Conservation (phyloP, 2,797 vertebrate genomes). For the Scleropages formosus region DNA sequence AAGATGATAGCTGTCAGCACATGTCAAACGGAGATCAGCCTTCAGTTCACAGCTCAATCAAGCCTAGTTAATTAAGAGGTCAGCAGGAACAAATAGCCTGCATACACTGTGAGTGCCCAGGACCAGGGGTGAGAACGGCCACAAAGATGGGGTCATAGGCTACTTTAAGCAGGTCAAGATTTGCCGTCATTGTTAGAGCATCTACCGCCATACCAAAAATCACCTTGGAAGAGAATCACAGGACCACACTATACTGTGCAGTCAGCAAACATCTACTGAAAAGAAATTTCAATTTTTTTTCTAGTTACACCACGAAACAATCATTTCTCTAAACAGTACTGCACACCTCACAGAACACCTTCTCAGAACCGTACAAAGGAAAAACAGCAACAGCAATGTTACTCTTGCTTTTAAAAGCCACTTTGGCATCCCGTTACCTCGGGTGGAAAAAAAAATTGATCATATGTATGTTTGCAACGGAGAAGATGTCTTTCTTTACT, state of each 20-base stretch:
- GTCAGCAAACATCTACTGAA: too few relatives aligned
- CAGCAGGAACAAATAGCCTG: background rate
- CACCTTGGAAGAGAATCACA: background rate
- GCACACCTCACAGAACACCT: too few relatives aligned
- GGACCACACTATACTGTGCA: background rate
- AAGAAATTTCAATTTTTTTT: background rate
- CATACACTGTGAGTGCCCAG: background rate
- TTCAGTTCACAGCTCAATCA: background rate
- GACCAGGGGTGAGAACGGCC: background rate
- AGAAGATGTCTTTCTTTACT: background rate
- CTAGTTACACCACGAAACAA: background rate
- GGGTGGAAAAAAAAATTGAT: too few relatives aligned
- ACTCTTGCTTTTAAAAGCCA: too few relatives aligned
- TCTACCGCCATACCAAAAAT: background rate
- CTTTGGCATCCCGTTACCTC: too few relatives aligned
- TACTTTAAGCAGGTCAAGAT: background rate
- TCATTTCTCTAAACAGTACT: background rate
- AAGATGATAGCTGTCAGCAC: background rate
- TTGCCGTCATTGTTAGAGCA: background rate
- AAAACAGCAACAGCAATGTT: too few relatives aligned
- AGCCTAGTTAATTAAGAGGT: background rate
- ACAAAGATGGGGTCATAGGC: background rate
- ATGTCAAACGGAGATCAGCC: background rate
- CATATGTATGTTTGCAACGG: background rate
- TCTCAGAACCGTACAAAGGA: too few relatives aligned